Conservation (phyloP, 2,888 invertebrate species). For the Hypercompe scribonia region DNA sequence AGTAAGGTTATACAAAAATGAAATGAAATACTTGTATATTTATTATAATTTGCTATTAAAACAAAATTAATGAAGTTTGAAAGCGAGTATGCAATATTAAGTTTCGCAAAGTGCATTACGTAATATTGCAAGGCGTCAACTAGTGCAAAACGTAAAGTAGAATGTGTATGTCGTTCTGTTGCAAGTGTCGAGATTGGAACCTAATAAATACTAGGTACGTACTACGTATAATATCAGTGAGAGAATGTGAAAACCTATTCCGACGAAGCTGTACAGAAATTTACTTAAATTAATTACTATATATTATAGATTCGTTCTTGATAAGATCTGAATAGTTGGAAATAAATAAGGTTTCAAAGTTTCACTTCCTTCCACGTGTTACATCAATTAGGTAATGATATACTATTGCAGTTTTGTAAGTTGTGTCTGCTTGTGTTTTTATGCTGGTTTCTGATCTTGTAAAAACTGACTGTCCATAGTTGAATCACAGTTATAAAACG, state of each 20-base stretch:
- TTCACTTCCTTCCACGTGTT: not conserved
- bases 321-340: not conserved
- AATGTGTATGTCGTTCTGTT: not conserved
- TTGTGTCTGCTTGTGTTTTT: not conserved
- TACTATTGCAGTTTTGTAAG: not conserved
- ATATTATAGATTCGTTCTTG: no score
- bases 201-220: not conserved
- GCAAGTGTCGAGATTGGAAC: not conserved
- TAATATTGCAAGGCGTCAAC: not conserved
- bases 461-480: not conserved
- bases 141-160: not conserved
- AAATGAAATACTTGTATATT: no score
- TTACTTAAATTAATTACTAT: not conserved
- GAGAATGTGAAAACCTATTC: not conserved
- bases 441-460: not conserved
- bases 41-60: no score
- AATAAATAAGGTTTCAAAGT: not conserved
- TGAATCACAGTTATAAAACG: not conserved
- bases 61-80: not conserved
- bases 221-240: not conserved
- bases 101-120: not conserved
- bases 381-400: not conserved
- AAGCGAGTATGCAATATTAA: not conserved
- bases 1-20: no score
- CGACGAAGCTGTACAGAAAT: not conserved